Evolutionary conservation across 37 sponge, comb jelly and placozoan species (phyloP).

Genomic region (Oscarella lobularis): DNA sequence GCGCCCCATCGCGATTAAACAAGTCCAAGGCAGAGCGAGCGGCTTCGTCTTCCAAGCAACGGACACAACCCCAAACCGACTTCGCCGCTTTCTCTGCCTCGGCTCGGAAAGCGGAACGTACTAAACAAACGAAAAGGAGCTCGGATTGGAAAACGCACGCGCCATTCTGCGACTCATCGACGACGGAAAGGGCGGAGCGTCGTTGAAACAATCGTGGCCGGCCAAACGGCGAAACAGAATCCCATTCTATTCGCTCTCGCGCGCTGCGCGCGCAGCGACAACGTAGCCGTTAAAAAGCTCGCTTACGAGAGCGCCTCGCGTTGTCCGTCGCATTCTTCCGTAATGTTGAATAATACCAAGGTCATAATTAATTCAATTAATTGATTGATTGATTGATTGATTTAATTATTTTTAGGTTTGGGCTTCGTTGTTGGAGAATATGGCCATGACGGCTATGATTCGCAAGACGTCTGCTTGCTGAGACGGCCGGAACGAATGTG

Average conservation of each 20-base stretch:
- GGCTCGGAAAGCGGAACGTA: slow-evolving; percentile 66
- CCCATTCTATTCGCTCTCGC: slow-evolving; percentile 61
- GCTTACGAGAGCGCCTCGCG: too few relatives aligned
- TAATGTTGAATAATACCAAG: too few relatives aligned
- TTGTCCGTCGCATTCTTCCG: too few relatives aligned
- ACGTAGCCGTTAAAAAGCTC: slow-evolving; percentile 35
- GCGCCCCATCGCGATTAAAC: background rate
- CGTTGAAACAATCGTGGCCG: slow-evolving; percentile 37
- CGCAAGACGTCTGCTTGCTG: slow-evolving; percentile 57
- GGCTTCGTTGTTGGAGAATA: slow-evolving; percentile 47
- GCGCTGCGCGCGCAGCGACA: slow-evolving; percentile 36
- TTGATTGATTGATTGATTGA: too few relatives aligned
- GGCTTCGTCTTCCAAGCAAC: slow-evolving; percentile 35
- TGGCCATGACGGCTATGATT: slow-evolving; percentile 78
- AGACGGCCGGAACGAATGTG: slow-evolving; percentile 50
- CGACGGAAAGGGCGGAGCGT: slow-evolving; percentile 34
- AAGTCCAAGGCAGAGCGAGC: slow-evolving; percentile 48
- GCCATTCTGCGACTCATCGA: slow-evolving; percentile 28
- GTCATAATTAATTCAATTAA: too few relatives aligned
- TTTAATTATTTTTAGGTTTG: slow-evolving; percentile 43
- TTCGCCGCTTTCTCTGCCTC: slow-evolving; percentile 45
- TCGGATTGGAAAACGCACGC: slow-evolving; percentile 46
- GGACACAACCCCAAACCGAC: slow-evolving; percentile 42
- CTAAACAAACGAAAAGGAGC: slow-evolving; percentile 53
- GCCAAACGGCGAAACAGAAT: slow-evolving; percentile 55